Evolutionary conservation across 2,113 vertebrate genomes (phyloP).

Genomic region (Actenoides hombroni): DNA sequence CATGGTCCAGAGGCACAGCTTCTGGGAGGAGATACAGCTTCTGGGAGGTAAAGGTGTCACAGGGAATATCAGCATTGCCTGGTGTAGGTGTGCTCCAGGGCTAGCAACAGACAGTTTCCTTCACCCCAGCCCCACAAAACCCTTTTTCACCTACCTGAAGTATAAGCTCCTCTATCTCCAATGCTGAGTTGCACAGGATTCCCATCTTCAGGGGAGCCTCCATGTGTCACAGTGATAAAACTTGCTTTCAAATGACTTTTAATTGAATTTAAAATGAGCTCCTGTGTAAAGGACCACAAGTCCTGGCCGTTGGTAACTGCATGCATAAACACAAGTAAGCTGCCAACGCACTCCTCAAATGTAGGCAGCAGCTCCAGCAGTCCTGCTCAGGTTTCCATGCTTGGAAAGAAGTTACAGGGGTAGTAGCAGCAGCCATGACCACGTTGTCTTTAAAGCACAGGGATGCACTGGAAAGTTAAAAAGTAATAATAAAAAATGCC

Average conservation of each 20-base stretch:
- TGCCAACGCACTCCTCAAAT: background rate
- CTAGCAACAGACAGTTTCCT: background rate
- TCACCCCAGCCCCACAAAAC: background rate
- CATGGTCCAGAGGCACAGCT: background rate
- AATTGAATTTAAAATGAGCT: background rate
- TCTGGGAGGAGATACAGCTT: background rate
- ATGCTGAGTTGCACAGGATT: background rate
- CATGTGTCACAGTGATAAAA: background rate
- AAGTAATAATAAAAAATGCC: rapidly evolving
- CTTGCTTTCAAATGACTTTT: background rate
- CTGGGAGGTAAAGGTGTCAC: background rate
- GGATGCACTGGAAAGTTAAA: background rate
- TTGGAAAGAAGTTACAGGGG: background rate
- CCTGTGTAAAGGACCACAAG: background rate
- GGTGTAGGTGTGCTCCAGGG: background rate
- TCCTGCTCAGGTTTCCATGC: background rate
- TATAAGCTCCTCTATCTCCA: background rate
- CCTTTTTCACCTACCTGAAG: background rate
- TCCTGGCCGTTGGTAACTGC: background rate
- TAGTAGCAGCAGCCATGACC: background rate
- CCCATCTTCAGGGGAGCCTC: background rate
- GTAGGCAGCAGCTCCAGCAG: background rate
- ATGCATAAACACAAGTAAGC: background rate
- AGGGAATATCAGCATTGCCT: background rate
- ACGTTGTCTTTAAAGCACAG: background rate